A percentile compares a stretch with the other conserved stretches of the same genome.
Evolutionary conservation across 2,888 invertebrate species (phyloP).

Genomic region (Lasioglossum oenotherae): DNA sequence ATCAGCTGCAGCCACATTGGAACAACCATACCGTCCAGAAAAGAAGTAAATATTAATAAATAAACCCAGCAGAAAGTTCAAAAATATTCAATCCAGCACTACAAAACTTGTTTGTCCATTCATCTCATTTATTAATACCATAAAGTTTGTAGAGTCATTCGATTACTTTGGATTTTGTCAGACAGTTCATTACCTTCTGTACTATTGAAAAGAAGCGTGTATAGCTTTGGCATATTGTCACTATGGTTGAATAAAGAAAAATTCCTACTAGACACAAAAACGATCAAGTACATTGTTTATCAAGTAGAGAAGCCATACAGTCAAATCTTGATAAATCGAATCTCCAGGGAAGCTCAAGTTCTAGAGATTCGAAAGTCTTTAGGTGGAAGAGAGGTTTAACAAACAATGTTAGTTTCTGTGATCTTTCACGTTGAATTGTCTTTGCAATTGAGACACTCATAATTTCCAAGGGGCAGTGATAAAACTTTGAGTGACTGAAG

Average conservation of each 20-base stretch:
- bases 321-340: not conserved
- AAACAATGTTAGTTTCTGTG: not conserved
- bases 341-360: not conserved
- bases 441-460: not conserved
- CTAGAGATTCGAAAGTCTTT: not conserved
- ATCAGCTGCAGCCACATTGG: constrained; percentile 85
- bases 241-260: constrained; percentile 62
- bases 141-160: constrained; percentile 59
- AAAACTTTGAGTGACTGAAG: not conserved
- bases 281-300: constrained; percentile 50
- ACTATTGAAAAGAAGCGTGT: constrained; percentile 18
- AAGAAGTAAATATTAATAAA: constrained; percentile 85
- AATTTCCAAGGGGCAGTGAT: not conserved
- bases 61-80: constrained; percentile 64
- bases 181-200: constrained; percentile 12
- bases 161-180: constrained; percentile 38
- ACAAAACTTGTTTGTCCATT: constrained; percentile 70
- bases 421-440: not conserved
- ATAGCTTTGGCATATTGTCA: constrained; percentile 66
- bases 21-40: constrained; percentile 85
- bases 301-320: not conserved
- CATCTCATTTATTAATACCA: constrained; percentile 66
- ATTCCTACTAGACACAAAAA: constrained; percentile 34
- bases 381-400: not conserved
- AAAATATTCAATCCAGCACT: constrained; percentile 65